Percentiles rank a stretch among this genome's conserved stretches.
phyloP scores from a whole-genome alignment of 35 echinoderm and acorn worm species.

The Heliocidaris erythrogramma region DNA sequence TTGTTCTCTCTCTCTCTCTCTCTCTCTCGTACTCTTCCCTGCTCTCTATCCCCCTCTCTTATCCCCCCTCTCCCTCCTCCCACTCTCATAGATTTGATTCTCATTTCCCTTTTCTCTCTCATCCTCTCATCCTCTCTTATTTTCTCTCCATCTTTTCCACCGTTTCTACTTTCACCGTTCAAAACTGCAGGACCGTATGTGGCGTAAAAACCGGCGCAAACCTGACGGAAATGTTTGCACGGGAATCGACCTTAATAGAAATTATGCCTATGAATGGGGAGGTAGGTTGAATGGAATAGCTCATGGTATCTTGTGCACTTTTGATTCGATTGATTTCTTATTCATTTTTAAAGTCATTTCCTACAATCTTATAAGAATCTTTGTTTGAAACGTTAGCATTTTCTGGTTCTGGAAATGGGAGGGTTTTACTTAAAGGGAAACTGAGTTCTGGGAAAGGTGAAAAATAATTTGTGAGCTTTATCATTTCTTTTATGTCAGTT shows the following conservation, averaged over 20 bases:
- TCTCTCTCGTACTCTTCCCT: no score
- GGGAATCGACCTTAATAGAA: slow-evolving; percentile 59
- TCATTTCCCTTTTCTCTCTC: background rate
- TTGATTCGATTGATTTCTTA: no score
- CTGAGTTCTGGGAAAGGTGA: no score
- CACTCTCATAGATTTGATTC: background rate
- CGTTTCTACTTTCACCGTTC: background rate
- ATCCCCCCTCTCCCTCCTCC: background rate
- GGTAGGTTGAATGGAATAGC: background rate
- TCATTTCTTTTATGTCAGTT: no score
- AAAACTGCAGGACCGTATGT: slow-evolving; percentile 46
- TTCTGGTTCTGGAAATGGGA: no score
- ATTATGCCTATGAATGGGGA: slow-evolving; percentile 55
- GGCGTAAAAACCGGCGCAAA: slow-evolving; percentile 55
- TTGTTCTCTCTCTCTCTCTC: no score
- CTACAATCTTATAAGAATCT: no score
- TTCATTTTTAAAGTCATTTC: no score
- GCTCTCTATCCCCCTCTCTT: background rate
- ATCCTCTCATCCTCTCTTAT: background rate
- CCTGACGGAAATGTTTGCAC: background rate
- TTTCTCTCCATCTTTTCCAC: background rate
- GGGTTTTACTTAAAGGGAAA: no score
- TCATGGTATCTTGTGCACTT: no score
- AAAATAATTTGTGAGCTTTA: no score
- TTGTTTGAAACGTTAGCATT: no score